Percentiles rank a stretch among this genome's conserved stretches.
phyloP scores from a whole-genome alignment of 1,140 invertebrate species.

The Polypedilum vanderplanki region DNA sequence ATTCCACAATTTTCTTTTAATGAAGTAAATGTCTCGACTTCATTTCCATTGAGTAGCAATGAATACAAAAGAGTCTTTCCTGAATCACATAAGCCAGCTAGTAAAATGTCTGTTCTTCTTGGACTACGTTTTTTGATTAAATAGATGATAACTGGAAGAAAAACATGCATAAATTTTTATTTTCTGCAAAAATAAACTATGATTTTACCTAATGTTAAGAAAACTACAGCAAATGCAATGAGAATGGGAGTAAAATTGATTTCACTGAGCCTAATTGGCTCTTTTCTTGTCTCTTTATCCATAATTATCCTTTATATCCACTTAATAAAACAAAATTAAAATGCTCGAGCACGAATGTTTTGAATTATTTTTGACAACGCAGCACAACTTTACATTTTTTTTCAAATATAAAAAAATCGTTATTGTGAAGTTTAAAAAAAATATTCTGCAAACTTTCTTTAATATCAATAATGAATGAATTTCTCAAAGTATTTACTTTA shows the following conservation, averaged over 20 bases:
- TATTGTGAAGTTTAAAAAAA: no score
- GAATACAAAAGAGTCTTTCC: slow-evolving; percentile 82
- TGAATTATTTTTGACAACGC: no score
- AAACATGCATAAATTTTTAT: slow-evolving; percentile 25
- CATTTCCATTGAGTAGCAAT: slow-evolving; percentile 60
- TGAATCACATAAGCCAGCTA: slow-evolving; percentile 76
- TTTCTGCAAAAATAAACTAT: background rate
- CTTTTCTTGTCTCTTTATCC: background rate
- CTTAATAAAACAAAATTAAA: no score
- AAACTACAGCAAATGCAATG: background rate
- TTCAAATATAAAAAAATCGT: no score
- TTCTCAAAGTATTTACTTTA: no score
- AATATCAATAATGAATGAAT: no score
- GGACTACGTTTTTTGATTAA: slow-evolving; percentile 40
- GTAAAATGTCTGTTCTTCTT: slow-evolving; percentile 47
- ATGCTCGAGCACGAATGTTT: no score
- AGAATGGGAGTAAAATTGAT: background rate
- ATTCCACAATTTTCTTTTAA: slow-evolving; percentile 74
- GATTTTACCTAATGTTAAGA: background rate
- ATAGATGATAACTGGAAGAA: slow-evolving; percentile 42
- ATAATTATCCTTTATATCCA: no score
- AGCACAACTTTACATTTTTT: no score
- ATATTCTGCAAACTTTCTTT: no score
- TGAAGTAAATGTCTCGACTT: slow-evolving; percentile 73
- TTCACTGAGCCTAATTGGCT: background rate